Base-by-base conservation (phyloP, 2,888 invertebrate genomes). In the Mesopsocus fuscifrons region DNA sequence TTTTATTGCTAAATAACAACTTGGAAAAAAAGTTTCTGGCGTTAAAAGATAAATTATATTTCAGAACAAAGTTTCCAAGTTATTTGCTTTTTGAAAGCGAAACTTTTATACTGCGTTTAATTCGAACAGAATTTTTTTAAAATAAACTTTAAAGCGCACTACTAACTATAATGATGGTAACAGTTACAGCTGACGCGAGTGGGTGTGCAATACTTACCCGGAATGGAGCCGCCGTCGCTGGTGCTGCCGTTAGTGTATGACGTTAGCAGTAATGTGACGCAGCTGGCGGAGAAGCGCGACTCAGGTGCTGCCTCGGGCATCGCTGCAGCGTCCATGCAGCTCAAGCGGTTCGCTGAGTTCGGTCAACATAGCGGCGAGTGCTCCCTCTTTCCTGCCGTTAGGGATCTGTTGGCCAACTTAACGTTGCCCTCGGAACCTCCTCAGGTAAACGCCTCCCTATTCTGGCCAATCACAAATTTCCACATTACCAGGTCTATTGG, bases 241-340 rank as follows among this genome's bases (percentile, higher is more conserved):
- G 81, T 89, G 16, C 67, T 94, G 47, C 92, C 94, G 2, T 67
- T 94, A 47, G 81, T 94, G 35, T 89, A 94, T 60, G 92, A 94
- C 60, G 74, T 84, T 50, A 74, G 72, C 51, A 75, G 77, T 34
- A 94, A 94, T 62, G 67, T 79, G 34, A 89, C 89, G 5, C 84
- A 83, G 56, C 64, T 91, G 46, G 85, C 87, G 0, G 89, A 89
- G 58, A 78, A 82, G 53, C 69, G 82, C 35, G 85, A 85, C 51
- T 66, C 73, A 2, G 65, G 67, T 13, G 59, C 62, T 23, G 69
- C 70, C 5, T 67, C 72, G 1, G 69, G 69, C 2, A 68, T 71
- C 49, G 66, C 71, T 4, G 73, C 76, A 1, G 76, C 74, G 0
- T 73, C 70, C 44, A 62, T 71, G 16, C 67, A 77, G 45, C 61